phyloP scores from a whole-genome alignment of 2,888 invertebrate species.

The Drosophila kambysellisi region DNA sequence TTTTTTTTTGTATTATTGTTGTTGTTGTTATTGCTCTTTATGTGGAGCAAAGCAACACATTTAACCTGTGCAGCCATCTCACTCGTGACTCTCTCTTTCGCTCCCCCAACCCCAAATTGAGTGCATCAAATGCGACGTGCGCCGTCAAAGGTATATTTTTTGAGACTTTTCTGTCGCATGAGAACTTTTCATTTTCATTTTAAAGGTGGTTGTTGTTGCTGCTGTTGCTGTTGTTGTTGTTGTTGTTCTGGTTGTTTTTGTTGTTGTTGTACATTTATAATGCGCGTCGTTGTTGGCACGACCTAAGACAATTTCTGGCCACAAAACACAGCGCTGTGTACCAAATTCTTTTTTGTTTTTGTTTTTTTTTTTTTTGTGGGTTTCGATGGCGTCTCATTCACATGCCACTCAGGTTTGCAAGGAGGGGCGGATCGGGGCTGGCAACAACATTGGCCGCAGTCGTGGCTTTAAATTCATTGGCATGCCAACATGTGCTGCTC shows the following conservation, averaged over 20 bases:
- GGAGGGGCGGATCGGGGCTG: neutral
- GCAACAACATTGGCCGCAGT: conserved; percentile 36
- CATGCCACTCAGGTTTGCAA: conserved; percentile 72
- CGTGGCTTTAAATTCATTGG: conserved; percentile 65
- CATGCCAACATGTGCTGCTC: conserved; percentile 67
- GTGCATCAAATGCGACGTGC: conserved; percentile 54
- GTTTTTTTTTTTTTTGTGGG: neutral
- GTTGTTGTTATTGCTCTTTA: conserved; percentile 30
- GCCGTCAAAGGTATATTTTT: conserved; percentile 62
- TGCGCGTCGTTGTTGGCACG: conserved; percentile 72
- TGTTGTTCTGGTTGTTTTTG: conserved; percentile 14
- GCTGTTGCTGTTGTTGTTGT: conserved; percentile 28
- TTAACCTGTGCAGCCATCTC: conserved; percentile 18
- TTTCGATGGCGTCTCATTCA: conserved; percentile 66
- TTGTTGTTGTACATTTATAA: conserved; percentile 60
- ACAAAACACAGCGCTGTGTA: conserved; percentile 47
- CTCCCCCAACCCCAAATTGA: conserved; percentile 11
- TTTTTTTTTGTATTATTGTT: conserved; percentile 4
- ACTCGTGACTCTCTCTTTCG: conserved; percentile 3
- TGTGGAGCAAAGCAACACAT: conserved; percentile 54
- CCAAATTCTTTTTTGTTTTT: conserved; percentile 43
- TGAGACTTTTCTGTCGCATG: conserved; percentile 54
- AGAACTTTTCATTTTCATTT: conserved; percentile 76
- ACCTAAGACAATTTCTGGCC: conserved; percentile 76
- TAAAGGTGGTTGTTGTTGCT: conserved; percentile 36